A percentile compares a stretch with the other conserved stretches of the same genome.
Evolutionary conservation across 1,140 invertebrate genomes (phyloP).

Genomic region (Aphis craccivora): DNA sequence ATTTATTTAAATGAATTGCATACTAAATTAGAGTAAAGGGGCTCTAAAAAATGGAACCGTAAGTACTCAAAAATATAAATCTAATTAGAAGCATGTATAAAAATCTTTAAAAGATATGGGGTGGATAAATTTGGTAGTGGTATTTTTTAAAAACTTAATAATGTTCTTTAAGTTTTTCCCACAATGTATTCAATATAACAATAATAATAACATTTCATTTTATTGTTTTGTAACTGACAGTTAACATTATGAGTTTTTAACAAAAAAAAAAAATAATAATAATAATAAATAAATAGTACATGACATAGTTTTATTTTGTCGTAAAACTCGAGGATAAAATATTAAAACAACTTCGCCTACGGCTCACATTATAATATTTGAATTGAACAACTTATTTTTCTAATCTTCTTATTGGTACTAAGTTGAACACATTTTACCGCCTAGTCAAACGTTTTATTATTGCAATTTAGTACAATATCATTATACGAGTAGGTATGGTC

Average conservation of each 20-base stretch:
- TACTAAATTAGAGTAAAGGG: no score
- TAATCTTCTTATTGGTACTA: background rate
- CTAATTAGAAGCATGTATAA: no score
- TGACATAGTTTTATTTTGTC: background rate
- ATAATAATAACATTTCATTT: background rate
- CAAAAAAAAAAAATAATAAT: background rate
- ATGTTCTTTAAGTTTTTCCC: no score
- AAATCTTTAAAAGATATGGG: no score
- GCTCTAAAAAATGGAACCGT: no score
- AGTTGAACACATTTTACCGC: background rate
- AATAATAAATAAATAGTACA: background rate
- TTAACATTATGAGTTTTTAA: background rate
- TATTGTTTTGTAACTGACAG: background rate
- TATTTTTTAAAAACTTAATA: no score
- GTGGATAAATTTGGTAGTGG: no score
- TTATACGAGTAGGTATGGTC: background rate
- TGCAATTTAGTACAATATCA: background rate
- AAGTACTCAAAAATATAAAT: no score
- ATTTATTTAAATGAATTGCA: no score
- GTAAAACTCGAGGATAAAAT: background rate
- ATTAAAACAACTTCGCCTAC: background rate
- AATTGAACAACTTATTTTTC: background rate
- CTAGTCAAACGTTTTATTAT: background rate
- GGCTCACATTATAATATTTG: background rate
- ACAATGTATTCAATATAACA: no score